Evolutionary conservation across 2,113 vertebrate species (phyloP), one percentile per base, ranked within the genome.

Genomic region (Grallaria varia): DNA sequence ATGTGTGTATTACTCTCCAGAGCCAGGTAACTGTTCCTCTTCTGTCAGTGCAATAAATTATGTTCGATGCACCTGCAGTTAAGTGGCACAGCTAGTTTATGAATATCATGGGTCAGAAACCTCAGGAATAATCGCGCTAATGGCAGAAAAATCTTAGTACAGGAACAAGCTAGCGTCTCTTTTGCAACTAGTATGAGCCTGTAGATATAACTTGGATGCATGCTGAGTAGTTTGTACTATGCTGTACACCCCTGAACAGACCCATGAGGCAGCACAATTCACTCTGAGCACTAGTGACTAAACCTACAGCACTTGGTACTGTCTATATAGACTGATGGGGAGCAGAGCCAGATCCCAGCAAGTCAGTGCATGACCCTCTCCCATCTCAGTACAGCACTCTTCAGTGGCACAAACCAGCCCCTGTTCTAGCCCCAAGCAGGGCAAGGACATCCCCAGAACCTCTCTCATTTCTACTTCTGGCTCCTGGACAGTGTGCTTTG

Each of bases 1-100:
- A 91, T 17, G 69, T 55, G 73, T 56, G 37, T 42, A 16, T 84
- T 45, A 14, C 62, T 71, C 83, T 64, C 64, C 94, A 82, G 94
- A 91, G 89, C 79, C 82, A 67, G 80, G 78, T 33, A 24, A 40
- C 64, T 53, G 76, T 56, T 85, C 87, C 87, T 93, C 8, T 6
- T 72, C 84, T 55, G 55, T 95, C 89, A 90, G 93, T 77, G 88
- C 58, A 82, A 82, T 93, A 89, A 89, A 66, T 62, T 17, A 55
- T 3, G 31, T 23, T 20, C 37, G 47, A 55, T 1, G 7, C 49
- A 71, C 79, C 63, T 9, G 30, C 11, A 33, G 5, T 42, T 66
- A 28, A 71, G 89, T 91, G 93, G 87, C 92, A 95, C 77, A n/a
- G 87, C 93, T 92, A 82, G 88, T 69, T 89, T 85, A 71, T 25